phyloP scores from a whole-genome alignment of 2,888 invertebrate genomes.

The Germaria angustata region DNA sequence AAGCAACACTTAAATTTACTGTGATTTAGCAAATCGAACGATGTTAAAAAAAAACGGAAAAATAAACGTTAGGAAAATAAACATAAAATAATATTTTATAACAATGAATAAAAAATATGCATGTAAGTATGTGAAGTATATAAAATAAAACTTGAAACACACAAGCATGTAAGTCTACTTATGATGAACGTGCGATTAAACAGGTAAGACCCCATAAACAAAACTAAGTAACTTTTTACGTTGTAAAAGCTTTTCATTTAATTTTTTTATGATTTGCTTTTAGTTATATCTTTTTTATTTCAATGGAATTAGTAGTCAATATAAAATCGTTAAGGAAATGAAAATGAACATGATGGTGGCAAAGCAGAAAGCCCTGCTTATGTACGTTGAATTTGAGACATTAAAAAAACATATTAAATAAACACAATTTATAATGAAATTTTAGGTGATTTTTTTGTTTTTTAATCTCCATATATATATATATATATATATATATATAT shows the following conservation, averaged over 20 bases:
- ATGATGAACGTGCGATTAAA: no score
- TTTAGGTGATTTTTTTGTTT: no score
- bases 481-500: no score
- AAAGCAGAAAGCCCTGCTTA: neutral
- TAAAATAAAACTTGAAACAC: neutral
- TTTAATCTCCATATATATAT: no score
- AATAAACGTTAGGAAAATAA: neutral
- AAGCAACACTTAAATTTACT: slow-evolving; percentile 58
- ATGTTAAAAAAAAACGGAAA: neutral
- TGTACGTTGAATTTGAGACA: no score
- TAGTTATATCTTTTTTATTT: neutral
- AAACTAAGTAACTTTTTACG: slow-evolving; percentile 25
- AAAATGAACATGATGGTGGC: neutral
- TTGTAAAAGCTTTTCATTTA: slow-evolving; percentile 55
- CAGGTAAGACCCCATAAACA: neutral
- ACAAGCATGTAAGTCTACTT: neutral
- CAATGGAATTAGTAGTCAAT: slow-evolving; percentile 45
- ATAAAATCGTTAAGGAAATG: slow-evolving; percentile 19
- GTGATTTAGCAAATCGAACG: slow-evolving; percentile 54
- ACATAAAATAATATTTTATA: slow-evolving; percentile 29
- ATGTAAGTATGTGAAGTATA: neutral
- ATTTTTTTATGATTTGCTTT: slow-evolving; percentile 1
- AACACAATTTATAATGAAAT: no score
- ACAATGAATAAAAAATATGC: slow-evolving; percentile 7
- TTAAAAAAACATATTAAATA: no score